Evolutionary conservation across 2,888 invertebrate species (phyloP).

Genomic region (Cerastis rubricosa): DNA sequence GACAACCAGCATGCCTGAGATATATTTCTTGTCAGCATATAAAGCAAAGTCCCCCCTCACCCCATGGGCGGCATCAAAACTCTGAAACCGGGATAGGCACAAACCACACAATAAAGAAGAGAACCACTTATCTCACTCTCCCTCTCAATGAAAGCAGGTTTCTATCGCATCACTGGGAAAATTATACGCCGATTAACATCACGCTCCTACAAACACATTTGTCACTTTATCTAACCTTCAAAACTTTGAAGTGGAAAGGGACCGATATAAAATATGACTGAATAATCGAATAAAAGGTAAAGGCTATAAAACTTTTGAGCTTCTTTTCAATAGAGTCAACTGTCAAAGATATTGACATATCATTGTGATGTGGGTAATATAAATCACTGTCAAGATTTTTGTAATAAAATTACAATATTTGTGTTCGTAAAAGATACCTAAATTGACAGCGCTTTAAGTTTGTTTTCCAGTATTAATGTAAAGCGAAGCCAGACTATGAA

Average conservation of each 20-base stretch:
- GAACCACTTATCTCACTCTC: neutral
- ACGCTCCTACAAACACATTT: neutral
- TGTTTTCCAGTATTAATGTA: neutral
- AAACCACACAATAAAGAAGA: too few relatives aligned
- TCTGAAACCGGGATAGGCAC: too few relatives aligned
- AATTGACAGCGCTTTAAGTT: slow-evolving; percentile 1
- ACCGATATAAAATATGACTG: neutral
- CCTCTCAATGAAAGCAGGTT: too few relatives aligned
- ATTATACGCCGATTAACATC: neutral
- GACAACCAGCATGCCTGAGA: too few relatives aligned
- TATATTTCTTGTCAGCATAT: too few relatives aligned
- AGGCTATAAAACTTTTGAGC: slow-evolving; percentile 2
- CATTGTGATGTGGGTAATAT: slow-evolving; percentile 24
- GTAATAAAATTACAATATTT: slow-evolving; percentile 46
- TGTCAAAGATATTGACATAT: slow-evolving; percentile 11
- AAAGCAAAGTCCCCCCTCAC: too few relatives aligned
- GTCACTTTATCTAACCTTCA: neutral
- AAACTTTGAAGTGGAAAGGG: neutral
- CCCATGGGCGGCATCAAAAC: too few relatives aligned
- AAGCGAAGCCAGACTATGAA: neutral
- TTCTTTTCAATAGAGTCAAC: neutral
- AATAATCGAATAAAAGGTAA: neutral
- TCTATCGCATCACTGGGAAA: too few relatives aligned
- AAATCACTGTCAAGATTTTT: slow-evolving; percentile 30
- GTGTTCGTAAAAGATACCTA: slow-evolving; percentile 10